A percentile compares a stretch with the other conserved stretches of the same genome.
phyloP scores from a whole-genome alignment of 2,113 vertebrate species.

The Oreochromis niloticus region DNA sequence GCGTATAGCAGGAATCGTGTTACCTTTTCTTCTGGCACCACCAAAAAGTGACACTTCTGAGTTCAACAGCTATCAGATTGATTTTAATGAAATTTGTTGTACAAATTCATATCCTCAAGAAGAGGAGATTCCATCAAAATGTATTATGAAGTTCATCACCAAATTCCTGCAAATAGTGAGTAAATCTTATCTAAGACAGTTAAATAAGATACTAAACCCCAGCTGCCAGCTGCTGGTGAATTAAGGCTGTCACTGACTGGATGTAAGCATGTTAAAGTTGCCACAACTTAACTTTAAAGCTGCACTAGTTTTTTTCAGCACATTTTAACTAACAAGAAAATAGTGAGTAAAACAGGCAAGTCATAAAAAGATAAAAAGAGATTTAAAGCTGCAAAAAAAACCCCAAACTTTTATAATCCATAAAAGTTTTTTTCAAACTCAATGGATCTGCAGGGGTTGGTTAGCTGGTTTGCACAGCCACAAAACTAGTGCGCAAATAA shows the following conservation, averaged over 20 bases:
- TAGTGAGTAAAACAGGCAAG: background rate
- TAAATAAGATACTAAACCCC: background rate
- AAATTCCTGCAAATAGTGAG: background rate
- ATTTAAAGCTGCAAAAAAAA: background rate
- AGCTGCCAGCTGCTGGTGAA: background rate
- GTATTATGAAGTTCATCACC: background rate
- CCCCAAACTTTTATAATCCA: background rate
- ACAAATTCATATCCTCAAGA: background rate
- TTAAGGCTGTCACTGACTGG: background rate
- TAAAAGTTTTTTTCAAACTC: background rate
- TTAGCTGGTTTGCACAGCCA: background rate
- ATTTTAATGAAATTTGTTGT: background rate
- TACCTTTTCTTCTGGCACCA: background rate
- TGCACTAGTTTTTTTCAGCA: background rate
- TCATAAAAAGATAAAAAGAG: background rate
- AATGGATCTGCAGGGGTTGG: background rate
- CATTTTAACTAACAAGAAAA: background rate
- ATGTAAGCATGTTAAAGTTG: background rate
- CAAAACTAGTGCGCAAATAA: background rate
- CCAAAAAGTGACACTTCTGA: background rate
- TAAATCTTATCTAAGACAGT: background rate
- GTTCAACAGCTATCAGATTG: background rate
- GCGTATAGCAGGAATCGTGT: background rate
- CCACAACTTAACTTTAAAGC: background rate
- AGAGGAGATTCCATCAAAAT: rapidly evolving